Conservation (phyloP, 2,888 invertebrate species). For the Orchesella flavescens region DNA sequence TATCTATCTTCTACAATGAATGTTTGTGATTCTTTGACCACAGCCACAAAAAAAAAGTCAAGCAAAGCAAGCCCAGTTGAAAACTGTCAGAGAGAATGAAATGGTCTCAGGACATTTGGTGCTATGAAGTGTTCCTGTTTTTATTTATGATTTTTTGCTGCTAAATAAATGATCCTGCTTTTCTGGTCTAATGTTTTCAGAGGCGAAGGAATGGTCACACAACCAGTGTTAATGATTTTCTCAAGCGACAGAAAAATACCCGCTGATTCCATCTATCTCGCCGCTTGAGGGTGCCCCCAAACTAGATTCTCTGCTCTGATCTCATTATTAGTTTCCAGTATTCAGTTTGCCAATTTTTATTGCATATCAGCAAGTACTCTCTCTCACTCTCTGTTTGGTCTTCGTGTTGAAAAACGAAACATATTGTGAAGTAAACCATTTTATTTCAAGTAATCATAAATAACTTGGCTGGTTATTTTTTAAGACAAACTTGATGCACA, state of each 20-base stretch:
- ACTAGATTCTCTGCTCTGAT: neutral
- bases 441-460: too few relatives aligned
- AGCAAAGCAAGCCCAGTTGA: slow-evolving; percentile 20
- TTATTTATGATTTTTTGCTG: slow-evolving; percentile 26
- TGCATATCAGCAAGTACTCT: neutral
- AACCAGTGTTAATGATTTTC: slow-evolving; percentile 17
- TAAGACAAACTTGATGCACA: too few relatives aligned
- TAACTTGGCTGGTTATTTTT: too few relatives aligned
- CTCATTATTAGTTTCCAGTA: too few relatives aligned
- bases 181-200: slow-evolving; percentile 24
- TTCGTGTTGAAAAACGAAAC: too few relatives aligned
- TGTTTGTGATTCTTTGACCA: too few relatives aligned
- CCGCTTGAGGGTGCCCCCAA: slow-evolving; percentile 21
- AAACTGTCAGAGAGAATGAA: slow-evolving; percentile 26
- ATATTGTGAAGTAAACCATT: too few relatives aligned
- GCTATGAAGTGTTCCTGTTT: slow-evolving; percentile 30
- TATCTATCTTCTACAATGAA: too few relatives aligned
- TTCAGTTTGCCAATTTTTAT: neutral
- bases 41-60: too few relatives aligned
- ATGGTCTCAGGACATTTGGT: slow-evolving; percentile 42
- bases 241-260: slow-evolving; percentile 30
- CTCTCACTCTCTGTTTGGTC: too few relatives aligned
- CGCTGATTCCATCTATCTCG: slow-evolving; percentile 32
- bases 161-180: slow-evolving; percentile 39
- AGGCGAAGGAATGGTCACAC: neutral